phyloP scores from a whole-genome alignment of 2,888 invertebrate species.

The Heliconius cydno region DNA sequence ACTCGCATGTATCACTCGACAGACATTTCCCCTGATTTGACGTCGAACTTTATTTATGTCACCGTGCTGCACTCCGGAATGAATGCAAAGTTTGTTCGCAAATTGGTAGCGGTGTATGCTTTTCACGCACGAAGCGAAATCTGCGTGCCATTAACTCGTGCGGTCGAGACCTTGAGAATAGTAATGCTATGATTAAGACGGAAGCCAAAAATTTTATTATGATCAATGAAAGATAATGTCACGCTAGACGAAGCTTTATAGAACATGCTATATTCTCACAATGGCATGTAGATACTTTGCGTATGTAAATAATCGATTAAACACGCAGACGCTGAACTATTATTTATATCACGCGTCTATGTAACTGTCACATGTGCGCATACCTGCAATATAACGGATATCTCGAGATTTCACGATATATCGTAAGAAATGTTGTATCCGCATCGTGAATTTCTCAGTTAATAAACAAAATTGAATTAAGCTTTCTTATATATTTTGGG shows the following conservation, averaged over 20 bases:
- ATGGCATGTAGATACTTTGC: slow-evolving; percentile 49
- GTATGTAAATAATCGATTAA: slow-evolving; percentile 57
- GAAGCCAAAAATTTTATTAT: slow-evolving; percentile 44
- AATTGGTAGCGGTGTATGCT: slow-evolving; percentile 57
- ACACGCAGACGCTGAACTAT: slow-evolving; percentile 55
- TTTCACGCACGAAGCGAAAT: slow-evolving; percentile 67
- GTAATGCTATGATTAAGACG: slow-evolving; percentile 52
- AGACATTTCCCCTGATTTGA: slow-evolving; percentile 74
- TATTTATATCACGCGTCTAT: slow-evolving; percentile 61
- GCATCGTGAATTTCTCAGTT: neutral
- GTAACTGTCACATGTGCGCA: slow-evolving; percentile 59
- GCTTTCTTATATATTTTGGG: slow-evolving; percentile 33
- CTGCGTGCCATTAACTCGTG: slow-evolving; percentile 65
- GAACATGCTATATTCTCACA: slow-evolving; percentile 43
- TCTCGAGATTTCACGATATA: slow-evolving; percentile 49
- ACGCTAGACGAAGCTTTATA: slow-evolving; percentile 38
- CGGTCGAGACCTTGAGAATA: slow-evolving; percentile 56
- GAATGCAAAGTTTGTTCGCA: slow-evolving; percentile 73
- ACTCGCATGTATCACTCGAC: slow-evolving; percentile 70
- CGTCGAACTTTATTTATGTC: slow-evolving; percentile 69
- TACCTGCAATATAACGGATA: slow-evolving; percentile 56
- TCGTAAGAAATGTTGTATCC: neutral
- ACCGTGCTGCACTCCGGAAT: slow-evolving; percentile 71
- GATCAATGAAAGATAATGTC: slow-evolving; percentile 35
- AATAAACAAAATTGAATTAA: slow-evolving; percentile 27